Evolutionary conservation across 2,797 vertebrate species (phyloP).

Genomic region (Bovichtus diacanthus): DNA sequence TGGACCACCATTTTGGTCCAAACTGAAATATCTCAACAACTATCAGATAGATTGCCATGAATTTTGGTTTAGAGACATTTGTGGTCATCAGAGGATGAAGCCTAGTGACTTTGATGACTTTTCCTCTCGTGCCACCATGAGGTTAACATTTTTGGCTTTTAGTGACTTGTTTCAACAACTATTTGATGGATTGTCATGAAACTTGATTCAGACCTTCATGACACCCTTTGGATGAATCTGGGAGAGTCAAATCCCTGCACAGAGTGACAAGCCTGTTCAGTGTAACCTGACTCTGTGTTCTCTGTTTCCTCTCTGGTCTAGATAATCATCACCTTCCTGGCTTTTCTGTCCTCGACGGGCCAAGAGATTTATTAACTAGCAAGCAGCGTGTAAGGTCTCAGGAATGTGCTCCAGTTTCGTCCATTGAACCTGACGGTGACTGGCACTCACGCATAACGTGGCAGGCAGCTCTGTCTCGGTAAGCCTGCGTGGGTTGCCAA

Average conservation of each 20-base stretch:
- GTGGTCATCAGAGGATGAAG: not conserved
- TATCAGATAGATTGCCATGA: not conserved
- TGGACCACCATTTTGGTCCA: not conserved
- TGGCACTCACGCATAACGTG: slow-evolving; percentile 62
- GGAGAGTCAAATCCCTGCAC: slow-evolving; percentile 30
- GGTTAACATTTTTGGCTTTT: not conserved
- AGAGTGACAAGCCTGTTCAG: slow-evolving; percentile 45
- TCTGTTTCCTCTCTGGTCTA: slow-evolving; percentile 63
- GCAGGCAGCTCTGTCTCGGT: slow-evolving; percentile 64
- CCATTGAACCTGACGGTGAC: slow-evolving; percentile 69
- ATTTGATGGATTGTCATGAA: not conserved
- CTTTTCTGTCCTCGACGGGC: slow-evolving; percentile 48
- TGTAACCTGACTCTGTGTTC: slow-evolving; percentile 63
- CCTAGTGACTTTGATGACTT: not conserved
- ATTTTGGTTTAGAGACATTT: not conserved
- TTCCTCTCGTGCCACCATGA: not conserved
- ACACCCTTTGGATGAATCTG: slow-evolving; percentile 4
- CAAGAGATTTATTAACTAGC: slow-evolving; percentile 73
- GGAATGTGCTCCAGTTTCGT: slow-evolving; percentile 75
- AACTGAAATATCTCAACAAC: not conserved
- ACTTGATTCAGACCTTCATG: not conserved
- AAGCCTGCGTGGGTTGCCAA: slow-evolving; percentile 54
- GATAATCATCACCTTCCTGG: slow-evolving; percentile 71
- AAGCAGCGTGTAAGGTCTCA: slow-evolving; percentile 56
- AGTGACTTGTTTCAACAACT: not conserved